A percentile compares a stretch with the other conserved stretches of the same genome.
Evolutionary conservation across 2,888 invertebrate species (phyloP).

Genomic region (Phasia obesa): DNA sequence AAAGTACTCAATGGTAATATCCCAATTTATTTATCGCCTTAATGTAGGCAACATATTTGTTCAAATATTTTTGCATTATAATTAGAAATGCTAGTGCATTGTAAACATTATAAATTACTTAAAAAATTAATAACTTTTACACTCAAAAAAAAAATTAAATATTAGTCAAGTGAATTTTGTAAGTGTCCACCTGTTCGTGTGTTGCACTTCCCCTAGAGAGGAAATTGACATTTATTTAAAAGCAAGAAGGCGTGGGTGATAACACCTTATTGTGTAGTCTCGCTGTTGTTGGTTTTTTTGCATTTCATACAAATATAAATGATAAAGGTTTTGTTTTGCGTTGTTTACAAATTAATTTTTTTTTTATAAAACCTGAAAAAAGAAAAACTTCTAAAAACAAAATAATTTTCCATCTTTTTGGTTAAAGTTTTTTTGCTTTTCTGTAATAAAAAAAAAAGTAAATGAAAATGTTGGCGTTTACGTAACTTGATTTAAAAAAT

Average conservation of each 20-base stretch:
- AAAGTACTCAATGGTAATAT: too few relatives aligned
- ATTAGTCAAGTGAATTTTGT: neutral
- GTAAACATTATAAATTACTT: too few relatives aligned
- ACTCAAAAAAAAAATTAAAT: too few relatives aligned
- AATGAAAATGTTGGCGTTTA: neutral
- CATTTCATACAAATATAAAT: too few relatives aligned
- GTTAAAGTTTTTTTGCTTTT: too few relatives aligned
- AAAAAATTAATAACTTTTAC: too few relatives aligned
- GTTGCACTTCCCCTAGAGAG: too few relatives aligned
- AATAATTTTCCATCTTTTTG: neutral
- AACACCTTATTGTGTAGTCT: too few relatives aligned
- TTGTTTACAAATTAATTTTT: conserved; percentile 25
- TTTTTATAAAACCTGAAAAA: neutral
- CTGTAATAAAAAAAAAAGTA: neutral
- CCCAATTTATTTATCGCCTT: neutral
- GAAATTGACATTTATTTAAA: neutral
- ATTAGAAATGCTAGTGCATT: too few relatives aligned
- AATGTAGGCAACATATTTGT: neutral
- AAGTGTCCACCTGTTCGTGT: neutral
- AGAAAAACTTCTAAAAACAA: too few relatives aligned
- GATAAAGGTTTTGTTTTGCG: conserved; percentile 24
- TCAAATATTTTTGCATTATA: neutral
- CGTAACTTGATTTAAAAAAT: neutral
- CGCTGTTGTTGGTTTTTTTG: too few relatives aligned
- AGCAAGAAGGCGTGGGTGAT: too few relatives aligned